Evolutionary conservation across 2,797 vertebrate species (phyloP), one percentile per base, ranked within the genome.

Genomic region (Menidia menidia): DNA sequence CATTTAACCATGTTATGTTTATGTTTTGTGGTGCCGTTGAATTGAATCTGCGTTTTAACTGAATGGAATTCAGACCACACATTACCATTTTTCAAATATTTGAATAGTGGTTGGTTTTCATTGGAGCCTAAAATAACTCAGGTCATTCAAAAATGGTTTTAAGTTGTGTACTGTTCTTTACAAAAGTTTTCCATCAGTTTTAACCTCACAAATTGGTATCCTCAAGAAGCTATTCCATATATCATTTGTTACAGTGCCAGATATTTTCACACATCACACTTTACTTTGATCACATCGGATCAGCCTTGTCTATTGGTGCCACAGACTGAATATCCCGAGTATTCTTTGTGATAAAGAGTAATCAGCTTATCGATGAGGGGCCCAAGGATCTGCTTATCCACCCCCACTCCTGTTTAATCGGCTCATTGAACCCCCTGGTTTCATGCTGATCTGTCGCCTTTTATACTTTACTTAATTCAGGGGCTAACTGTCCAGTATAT

Each of bases 331-430:
- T 73, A 83, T 74, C 71, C 79, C 18, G 10, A 70, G 65, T 72
- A 71, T 86, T 86, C 86, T 83, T 78, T 71, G 75, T 82, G 86
- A 88, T 91, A 45, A 86, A 81, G 83, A 67, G 66, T 92, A 92
- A 93, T 93, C 90, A 86, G 55, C 90, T 92, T 93, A 92, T 73
- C 65, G 80, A 83, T 81, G 79, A 81, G 77, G 83, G 84, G 78
- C 61, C 73, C 63, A 67, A 63, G 77, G 68, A 84, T 84, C 81
- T 87, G 67, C 83, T 91, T 68, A 92, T 84, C 88, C 64, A 73
- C 77, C 78, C 74, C 60, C 65, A 89, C 91, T 87, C 88, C 87
- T 90, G 91, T 83, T 89, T 70, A 87, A 70, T 81, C 81, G 15
- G 63, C 81, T 86, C 84, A 77, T 50, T n/a, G 42, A 84, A 80